A percentile compares a stretch with the other conserved stretches of the same genome.
phyloP scores from a whole-genome alignment of 2,113 vertebrate species.

The Syngnathus floridae region DNA sequence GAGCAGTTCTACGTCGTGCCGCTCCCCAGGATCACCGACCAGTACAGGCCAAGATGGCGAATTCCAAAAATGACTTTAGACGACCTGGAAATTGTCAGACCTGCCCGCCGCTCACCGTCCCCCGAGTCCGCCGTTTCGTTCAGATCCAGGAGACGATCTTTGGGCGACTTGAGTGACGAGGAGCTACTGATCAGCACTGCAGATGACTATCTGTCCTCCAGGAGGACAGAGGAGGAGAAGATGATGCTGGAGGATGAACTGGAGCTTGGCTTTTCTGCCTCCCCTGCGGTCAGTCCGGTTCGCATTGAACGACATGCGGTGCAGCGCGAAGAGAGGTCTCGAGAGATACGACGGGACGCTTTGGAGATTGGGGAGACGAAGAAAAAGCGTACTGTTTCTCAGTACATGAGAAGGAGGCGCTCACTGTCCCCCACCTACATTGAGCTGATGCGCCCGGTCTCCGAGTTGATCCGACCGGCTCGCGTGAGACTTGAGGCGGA shows the following conservation, averaged over 20 bases:
- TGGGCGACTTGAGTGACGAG: slow-evolving; percentile 91
- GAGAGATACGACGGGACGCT: slow-evolving; percentile 71
- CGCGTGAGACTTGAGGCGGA: slow-evolving; percentile 68
- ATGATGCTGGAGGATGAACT: slow-evolving; percentile 90
- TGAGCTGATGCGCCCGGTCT: slow-evolving; percentile 94
- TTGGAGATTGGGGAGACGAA: slow-evolving; percentile 73
- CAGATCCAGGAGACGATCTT: slow-evolving; percentile 83
- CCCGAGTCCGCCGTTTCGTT: slow-evolving; percentile 83
- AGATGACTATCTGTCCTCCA: slow-evolving; percentile 83
- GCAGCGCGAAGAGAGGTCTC: slow-evolving; percentile 70
- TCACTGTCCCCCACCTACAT: slow-evolving; percentile 97
- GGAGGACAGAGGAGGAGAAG: slow-evolving; percentile 85
- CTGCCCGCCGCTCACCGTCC: slow-evolving; percentile 82
- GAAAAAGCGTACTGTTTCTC: slow-evolving; percentile 78
- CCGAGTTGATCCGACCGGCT: slow-evolving; percentile 81
- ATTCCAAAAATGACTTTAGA: slow-evolving; percentile 91
- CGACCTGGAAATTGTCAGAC: slow-evolving; percentile 91
- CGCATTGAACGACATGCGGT: slow-evolving; percentile 75
- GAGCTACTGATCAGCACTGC: slow-evolving; percentile 80
- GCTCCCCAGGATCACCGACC: slow-evolving; percentile 92
- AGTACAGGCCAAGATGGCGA: slow-evolving; percentile 93
- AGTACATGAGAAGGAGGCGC: slow-evolving; percentile 82
- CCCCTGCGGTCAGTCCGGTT: slow-evolving; percentile 85
- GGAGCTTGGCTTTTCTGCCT: slow-evolving; percentile 93
- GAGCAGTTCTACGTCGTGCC: slow-evolving; percentile 98